Conservation (phyloP, 64 coral and sea anemone species). For the Acropora yongei region DNA sequence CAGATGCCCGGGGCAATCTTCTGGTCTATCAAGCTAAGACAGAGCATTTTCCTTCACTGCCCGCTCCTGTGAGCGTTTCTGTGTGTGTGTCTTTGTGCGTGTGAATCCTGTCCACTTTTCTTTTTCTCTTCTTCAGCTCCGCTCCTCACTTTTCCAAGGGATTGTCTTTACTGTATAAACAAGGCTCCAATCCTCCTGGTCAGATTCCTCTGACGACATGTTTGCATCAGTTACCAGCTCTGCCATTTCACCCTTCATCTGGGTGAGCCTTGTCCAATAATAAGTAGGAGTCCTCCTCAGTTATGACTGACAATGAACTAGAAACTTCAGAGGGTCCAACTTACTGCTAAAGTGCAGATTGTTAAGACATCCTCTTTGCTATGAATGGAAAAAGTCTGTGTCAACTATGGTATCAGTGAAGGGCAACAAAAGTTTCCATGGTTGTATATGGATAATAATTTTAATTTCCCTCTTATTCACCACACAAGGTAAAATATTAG, state of each 20-base stretch:
- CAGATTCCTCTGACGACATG: neutral
- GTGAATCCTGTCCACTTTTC: neutral
- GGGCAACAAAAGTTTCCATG: too few relatives aligned
- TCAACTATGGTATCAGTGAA: too few relatives aligned
- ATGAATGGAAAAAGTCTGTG: too few relatives aligned
- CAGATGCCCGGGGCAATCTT: conserved; percentile 9
- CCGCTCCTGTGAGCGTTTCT: neutral
- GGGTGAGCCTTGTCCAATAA: neutral
- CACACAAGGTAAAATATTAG: too few relatives aligned
- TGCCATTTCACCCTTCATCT: neutral
- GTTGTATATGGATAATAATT: too few relatives aligned
- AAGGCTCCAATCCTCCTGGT: neutral
- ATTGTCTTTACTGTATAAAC: neutral
- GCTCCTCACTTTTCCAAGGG: neutral
- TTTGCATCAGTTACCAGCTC: neutral
- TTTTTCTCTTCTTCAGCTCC: conserved; percentile 4
- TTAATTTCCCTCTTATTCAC: too few relatives aligned
- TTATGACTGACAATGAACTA: neutral
- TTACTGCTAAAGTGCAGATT: too few relatives aligned
- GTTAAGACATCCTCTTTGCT: too few relatives aligned
- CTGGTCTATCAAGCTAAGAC: neutral
- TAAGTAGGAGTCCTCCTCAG: neutral
- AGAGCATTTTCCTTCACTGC: neutral
- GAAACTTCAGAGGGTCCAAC: neutral
- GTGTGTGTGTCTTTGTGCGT: too few relatives aligned